phyloP scores from a whole-genome alignment of 2,113 vertebrate species.

The Syngnathoides biaculeatus region DNA sequence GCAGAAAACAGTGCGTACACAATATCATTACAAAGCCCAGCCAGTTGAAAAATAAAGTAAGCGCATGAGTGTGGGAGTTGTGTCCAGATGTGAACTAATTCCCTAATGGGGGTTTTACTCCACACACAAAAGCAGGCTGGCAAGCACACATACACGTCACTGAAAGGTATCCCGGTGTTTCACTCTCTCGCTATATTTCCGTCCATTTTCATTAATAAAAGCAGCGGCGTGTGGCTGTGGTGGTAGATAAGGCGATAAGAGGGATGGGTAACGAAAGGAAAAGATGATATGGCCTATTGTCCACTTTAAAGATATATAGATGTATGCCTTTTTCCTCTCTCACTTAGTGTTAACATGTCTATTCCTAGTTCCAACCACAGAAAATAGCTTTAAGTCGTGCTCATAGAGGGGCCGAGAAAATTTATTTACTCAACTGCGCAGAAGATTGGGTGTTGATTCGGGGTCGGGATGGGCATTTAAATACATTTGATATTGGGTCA shows the following conservation, averaged over 20 bases:
- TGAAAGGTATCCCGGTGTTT: conserved; percentile 9
- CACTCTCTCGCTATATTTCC: conserved; percentile 3
- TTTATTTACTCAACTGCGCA: not conserved
- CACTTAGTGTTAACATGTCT: not conserved
- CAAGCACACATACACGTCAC: conserved; percentile 4
- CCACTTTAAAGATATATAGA: not conserved
- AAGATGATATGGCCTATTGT: conserved; percentile 8
- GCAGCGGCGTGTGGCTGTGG: conserved; percentile 3
- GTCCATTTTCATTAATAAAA: conserved; percentile 40
- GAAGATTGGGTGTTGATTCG: not conserved
- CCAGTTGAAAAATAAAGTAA: conserved; percentile 21
- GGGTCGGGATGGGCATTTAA: not conserved
- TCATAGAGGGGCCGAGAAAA: not conserved
- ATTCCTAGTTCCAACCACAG: not conserved
- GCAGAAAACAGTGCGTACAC: not conserved
- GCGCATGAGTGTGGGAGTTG: conserved; percentile 12
- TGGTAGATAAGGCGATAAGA: conserved; percentile 41
- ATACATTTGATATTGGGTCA: not conserved
- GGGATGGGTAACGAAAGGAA: conserved; percentile 16
- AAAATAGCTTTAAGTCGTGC: not conserved
- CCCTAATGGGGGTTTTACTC: conserved; percentile 48
- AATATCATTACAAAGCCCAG: conserved; percentile 15
- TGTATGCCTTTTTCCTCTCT: not conserved
- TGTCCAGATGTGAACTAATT: conserved; percentile 63
- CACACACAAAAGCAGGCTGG: conserved; percentile 11